Conservation (phyloP, 53 echinoderm and acorn worm species). For the Apostichopus leukothele region DNA sequence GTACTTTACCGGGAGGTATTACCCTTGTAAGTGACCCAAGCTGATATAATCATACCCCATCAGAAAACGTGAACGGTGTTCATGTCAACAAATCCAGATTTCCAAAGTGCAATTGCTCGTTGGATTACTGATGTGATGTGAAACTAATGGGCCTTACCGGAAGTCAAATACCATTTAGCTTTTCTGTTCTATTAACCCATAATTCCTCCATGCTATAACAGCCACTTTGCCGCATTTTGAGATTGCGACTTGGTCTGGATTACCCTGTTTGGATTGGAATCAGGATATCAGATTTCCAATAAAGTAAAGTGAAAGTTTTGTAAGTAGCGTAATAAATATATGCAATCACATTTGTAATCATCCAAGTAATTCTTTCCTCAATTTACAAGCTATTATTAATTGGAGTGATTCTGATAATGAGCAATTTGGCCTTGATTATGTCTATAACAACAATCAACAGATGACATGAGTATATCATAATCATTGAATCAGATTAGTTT, state of each 20-base stretch:
- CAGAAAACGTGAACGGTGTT: neutral
- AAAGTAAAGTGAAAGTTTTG: too few species aligned
- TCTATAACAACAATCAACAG: too few species aligned
- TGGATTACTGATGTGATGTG: neutral
- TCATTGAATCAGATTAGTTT: too few species aligned
- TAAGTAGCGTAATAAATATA: too few species aligned
- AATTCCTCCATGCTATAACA: neutral
- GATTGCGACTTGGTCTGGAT: neutral
- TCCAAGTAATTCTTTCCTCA: too few species aligned
- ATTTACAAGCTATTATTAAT: too few species aligned
- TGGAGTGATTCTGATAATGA: too few species aligned
- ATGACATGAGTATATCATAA: too few species aligned
- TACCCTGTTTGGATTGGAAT: neutral
- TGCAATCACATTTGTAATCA: too few species aligned
- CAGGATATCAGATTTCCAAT: neutral
- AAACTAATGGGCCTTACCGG: neutral
- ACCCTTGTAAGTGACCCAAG: neutral
- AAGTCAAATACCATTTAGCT: constrained; percentile 3
- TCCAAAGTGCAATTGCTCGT: neutral
- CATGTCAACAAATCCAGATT: neutral
- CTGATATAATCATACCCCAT: neutral
- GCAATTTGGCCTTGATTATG: too few species aligned
- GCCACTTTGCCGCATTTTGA: neutral
- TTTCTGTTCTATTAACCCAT: constrained; percentile 17
- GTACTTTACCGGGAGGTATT: neutral